Conservation (phyloP, 2,888 invertebrate genomes). For the Aquatica leii region DNA sequence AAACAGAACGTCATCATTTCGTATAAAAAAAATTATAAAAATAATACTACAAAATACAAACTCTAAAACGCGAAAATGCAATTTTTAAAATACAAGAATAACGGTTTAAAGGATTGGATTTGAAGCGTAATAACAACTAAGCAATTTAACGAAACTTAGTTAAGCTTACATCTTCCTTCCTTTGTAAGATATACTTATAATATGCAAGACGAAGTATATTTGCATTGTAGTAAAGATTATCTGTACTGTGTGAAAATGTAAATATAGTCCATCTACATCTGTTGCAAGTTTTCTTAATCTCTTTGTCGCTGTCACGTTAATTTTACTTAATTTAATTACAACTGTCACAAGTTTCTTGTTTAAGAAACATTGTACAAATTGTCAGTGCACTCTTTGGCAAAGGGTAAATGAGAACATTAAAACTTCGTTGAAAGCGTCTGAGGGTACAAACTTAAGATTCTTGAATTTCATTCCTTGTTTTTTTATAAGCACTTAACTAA, state of each 20-base stretch:
- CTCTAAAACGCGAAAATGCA: too few species aligned
- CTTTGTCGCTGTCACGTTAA: constrained; percentile 31
- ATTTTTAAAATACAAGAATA: too few species aligned
- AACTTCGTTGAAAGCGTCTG: constrained; percentile 29
- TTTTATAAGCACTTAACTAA: constrained; percentile 4
- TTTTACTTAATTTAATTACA: constrained; percentile 35
- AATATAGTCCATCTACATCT: constrained; percentile 18
- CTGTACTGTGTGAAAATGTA: neutral
- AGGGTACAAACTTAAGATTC: constrained; percentile 5
- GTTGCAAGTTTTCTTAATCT: constrained; percentile 22
- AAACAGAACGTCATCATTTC: too few species aligned
- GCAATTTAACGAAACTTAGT: too few species aligned
- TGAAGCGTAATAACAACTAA: too few species aligned
- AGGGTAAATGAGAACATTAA: constrained; percentile 31
- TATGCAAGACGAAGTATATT: too few species aligned
- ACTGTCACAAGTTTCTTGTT: constrained; percentile 36
- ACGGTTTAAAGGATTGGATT: too few species aligned
- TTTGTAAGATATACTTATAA: too few species aligned
- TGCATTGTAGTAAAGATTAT: too few species aligned
- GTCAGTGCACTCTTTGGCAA: constrained; percentile 28
- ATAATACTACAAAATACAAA: too few species aligned
- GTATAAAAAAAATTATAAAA: too few species aligned
- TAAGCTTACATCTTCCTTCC: too few species aligned
- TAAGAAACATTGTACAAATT: constrained; percentile 34
- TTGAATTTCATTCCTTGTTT: neutral